Conservation (phyloP, 2,113 vertebrate genomes). For the Carassius auratus region DNA sequence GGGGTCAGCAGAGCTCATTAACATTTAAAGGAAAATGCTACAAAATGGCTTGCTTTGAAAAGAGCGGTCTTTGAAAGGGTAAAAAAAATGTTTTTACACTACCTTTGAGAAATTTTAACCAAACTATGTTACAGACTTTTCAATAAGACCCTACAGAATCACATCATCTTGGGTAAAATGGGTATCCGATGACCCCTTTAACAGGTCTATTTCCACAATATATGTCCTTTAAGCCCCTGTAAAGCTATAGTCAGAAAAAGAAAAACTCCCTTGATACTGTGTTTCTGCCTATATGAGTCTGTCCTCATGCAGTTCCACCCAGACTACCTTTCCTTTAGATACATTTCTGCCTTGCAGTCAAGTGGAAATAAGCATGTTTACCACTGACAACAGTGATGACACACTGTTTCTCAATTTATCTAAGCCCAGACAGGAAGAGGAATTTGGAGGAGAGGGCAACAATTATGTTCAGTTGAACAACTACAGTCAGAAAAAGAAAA, state of each 20-base stretch:
- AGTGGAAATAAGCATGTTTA: conserved; percentile 28
- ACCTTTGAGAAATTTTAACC: too few relatives aligned
- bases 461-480: conserved; percentile 16
- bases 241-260: conserved; percentile 1
- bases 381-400: neutral
- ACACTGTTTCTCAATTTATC: conserved; percentile 30
- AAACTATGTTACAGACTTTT: too few relatives aligned
- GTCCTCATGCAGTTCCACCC: conserved; percentile 7
- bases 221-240: neutral
- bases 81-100: too few relatives aligned
- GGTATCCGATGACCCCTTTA: too few relatives aligned
- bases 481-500: conserved; percentile 3
- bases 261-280: neutral
- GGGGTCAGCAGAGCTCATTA: too few relatives aligned
- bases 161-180: too few relatives aligned
- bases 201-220: too few relatives aligned
- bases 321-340: conserved; percentile 1
- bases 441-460: conserved; percentile 21
- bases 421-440: neutral
- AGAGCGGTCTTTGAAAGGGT: too few relatives aligned
- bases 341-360: neutral
- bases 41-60: too few relatives aligned
- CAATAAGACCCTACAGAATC: too few relatives aligned
- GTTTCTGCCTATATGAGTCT: conserved; percentile 16
- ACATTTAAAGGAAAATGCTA: too few relatives aligned